Evolutionary conservation across 1,140 invertebrate genomes (phyloP).

Genomic region (Cyclargus thomasi): DNA sequence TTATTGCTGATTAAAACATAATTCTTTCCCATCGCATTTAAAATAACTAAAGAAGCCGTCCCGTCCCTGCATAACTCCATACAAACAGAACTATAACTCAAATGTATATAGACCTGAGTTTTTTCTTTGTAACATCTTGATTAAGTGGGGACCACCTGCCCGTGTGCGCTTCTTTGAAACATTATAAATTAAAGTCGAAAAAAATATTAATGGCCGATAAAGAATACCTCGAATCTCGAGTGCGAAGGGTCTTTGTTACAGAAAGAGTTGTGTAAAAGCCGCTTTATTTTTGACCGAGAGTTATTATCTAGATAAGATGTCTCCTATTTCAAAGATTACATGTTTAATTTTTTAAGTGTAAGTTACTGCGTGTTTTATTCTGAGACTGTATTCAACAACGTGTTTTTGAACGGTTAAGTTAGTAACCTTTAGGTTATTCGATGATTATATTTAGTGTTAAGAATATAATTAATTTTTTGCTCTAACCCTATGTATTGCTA

Average conservation of each 20-base stretch:
- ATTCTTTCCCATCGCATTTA: slow-evolving; percentile 63
- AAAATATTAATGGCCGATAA: slow-evolving; percentile 67
- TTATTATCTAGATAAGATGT: slow-evolving; percentile 4
- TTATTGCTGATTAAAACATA: slow-evolving; percentile 67
- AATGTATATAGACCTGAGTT: slow-evolving; percentile 62
- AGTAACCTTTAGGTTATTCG: too few relatives aligned
- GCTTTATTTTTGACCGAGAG: slow-evolving; percentile 8
- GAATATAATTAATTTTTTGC: too few relatives aligned
- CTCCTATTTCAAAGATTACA: slow-evolving; percentile 6
- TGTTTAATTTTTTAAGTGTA: slow-evolving; percentile 15
- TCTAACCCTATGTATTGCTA: too few relatives aligned
- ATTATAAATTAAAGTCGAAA: slow-evolving; percentile 63
- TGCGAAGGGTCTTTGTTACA: slow-evolving; percentile 27
- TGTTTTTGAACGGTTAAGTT: background rate
- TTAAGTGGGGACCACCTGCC: slow-evolving; percentile 73
- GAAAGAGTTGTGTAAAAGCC: slow-evolving; percentile 15
- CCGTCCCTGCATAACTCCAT: slow-evolving; percentile 52
- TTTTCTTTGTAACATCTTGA: slow-evolving; percentile 72
- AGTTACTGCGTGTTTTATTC: background rate
- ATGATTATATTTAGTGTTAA: background rate
- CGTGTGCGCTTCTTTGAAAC: slow-evolving; percentile 47
- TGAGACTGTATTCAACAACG: background rate
- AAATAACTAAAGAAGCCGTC: slow-evolving; percentile 57
- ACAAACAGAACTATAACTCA: slow-evolving; percentile 65
- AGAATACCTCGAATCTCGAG: slow-evolving; percentile 61